Percentiles rank a stretch among this genome's conserved stretches.
phyloP scores from a whole-genome alignment of 92 coral and sea anemone genomes.

The Epizoanthus illoricatus region DNA sequence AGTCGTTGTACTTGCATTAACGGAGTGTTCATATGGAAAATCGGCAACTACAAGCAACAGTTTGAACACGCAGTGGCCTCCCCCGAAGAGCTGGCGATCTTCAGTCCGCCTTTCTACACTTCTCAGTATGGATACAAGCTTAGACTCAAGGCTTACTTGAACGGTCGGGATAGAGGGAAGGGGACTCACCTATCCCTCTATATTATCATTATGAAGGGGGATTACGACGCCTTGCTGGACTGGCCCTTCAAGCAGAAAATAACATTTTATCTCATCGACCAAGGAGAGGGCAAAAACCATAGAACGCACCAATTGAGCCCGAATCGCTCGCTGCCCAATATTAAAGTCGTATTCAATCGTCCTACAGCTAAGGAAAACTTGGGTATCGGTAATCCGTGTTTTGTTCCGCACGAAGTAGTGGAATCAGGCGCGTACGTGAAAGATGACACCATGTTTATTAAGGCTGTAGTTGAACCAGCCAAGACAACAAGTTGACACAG shows the following conservation, averaged over 20 bases:
- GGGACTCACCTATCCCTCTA: conserved; percentile 91
- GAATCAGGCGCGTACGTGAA: conserved; percentile 85
- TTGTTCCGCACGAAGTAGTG: conserved; percentile 86
- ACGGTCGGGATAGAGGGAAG: conserved; percentile 96
- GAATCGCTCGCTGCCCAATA: conserved; percentile 95
- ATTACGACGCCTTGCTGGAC: conserved; percentile 86
- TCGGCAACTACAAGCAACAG: conserved; percentile 77
- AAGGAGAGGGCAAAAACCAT: conserved; percentile 87
- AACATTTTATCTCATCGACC: conserved; percentile 90
- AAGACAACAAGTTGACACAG: conserved; percentile 38
- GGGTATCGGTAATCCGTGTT: conserved; percentile 98
- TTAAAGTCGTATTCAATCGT: conserved; percentile 94
- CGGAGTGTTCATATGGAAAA: conserved; percentile 93
- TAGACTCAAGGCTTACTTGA: conserved; percentile 87
- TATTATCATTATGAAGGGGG: conserved; percentile 97
- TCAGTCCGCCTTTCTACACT: conserved; percentile 94
- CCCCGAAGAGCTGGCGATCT: conserved; percentile 91
- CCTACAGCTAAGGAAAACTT: conserved; percentile 91
- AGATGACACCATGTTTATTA: conserved; percentile 86
- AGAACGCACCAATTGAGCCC: conserved; percentile 91
- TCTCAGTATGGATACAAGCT: conserved; percentile 95
- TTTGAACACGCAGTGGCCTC: conserved; percentile 82
- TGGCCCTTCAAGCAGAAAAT: conserved; percentile 99
- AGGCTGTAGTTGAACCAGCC: conserved; percentile 80
- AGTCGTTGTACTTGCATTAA: conserved; percentile 89